phyloP scores from a whole-genome alignment of 2,888 invertebrate species.

The Ophioninae sp. region DNA sequence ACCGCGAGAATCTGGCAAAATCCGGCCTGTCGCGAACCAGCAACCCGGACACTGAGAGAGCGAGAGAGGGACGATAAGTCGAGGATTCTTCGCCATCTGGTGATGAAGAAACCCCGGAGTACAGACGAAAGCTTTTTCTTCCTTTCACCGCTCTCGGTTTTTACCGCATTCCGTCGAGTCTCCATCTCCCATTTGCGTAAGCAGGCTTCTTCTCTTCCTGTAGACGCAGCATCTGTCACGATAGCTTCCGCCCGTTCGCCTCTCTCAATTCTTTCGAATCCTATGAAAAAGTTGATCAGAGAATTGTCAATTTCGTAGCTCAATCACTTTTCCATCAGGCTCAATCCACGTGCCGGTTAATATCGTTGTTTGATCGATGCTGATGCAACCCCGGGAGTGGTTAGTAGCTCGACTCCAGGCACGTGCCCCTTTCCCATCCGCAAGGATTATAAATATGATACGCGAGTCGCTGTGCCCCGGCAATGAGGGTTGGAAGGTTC shows the following conservation, averaged over 20 bases:
- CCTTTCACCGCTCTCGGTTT: constrained; percentile 73
- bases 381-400: not conserved
- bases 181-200: constrained; percentile 74
- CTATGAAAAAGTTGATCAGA: too few relatives aligned
- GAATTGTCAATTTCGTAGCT: constrained; percentile 14
- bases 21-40: constrained; percentile 48
- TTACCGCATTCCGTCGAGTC: constrained; percentile 73
- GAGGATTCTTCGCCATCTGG: constrained; percentile 68
- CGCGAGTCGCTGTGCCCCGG: not conserved
- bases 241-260: constrained; percentile 48
- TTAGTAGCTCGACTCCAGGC: constrained; percentile 60
- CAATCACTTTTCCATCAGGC: constrained; percentile 16
- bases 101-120: constrained; percentile 62
- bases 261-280: too few relatives aligned
- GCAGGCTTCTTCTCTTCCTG: constrained; percentile 67
- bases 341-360: not conserved
- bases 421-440: constrained; percentile 79
- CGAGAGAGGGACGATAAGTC: constrained; percentile 24
- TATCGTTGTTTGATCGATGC: not conserved
- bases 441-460: constrained; percentile 80
- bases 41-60: constrained; percentile 59
- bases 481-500: constrained; percentile 10
- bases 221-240: constrained; percentile 57
- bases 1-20: constrained; percentile 56
- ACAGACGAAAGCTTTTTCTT: constrained; percentile 62